Base-by-base conservation (phyloP, 2,888 invertebrate genomes). In the Acronicta psi region DNA sequence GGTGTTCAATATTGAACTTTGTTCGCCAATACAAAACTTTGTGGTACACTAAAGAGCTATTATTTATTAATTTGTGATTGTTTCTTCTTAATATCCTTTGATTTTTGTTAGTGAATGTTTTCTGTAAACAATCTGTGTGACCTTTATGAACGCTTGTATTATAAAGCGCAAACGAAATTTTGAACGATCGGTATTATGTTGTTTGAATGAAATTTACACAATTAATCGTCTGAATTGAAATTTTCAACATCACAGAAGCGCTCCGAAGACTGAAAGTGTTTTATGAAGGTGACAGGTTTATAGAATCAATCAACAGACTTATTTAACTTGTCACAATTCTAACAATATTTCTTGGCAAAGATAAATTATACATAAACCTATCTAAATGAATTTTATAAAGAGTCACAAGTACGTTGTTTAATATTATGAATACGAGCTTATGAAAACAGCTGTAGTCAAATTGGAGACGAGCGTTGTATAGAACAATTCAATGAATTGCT, bases 361-460 rank as follows among this genome's bases (percentile, higher is more conserved):
- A 57, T 54, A 37, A 57, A 61, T 34, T n/a, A n/a, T 7, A 11
- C n/a, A n/a, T n/a, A n/a, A n/a, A n/a, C n/a, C n/a, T n/a, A n/a
- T n/a, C n/a, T 29, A 29, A 25, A 25, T 72, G 55, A 53, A 25
- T 37, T 50, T 55, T 41, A 23, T 46, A 57, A 18, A 55, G 53
- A 14, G 40, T 49, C 17, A 41, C 50, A 61, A 57, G 55, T 52
- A 23, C 18, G 40, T 37, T 51, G 45, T 59, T 55, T 65, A 57
- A 57, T 74, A 66, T 66, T 74, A 66, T 66, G 52, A 40, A 70
- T 59, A 52, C 46, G 53, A 59, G 51, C 50, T 70, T 74, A 51
- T 69, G 40, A 60, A 64, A 58, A 56, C 47, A 34, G n/a, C n/a
- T 34, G n/a, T 6, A 58, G 40, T 40, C 54, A 36, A 52, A 13